Base-by-base conservation (phyloP, 2,888 invertebrate genomes). In the Eupithecia abbreviata region DNA sequence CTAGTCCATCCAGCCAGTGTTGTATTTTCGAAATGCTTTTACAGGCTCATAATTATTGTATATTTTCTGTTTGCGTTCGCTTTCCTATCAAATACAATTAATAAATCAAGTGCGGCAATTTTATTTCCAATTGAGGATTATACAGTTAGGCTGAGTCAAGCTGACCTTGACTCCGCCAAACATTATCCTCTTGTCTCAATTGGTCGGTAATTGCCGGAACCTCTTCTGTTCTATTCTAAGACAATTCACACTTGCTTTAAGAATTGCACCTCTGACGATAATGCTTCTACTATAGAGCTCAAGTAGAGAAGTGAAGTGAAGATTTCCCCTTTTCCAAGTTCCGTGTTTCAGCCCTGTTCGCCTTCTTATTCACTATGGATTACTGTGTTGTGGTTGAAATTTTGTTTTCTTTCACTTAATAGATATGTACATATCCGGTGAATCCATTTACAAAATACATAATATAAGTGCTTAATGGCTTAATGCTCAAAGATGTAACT, bases 141-240 rank as follows among this genome's bases (percentile, higher is more conserved):
- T n/a, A 69, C 47, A 30, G 68, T 45, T 45, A 12, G 73, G 72
- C 47, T 75, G 72, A 73, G 74, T 65, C 71, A 45, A 66, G 55
- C 51, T 72, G 73, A 78, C 78, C 78, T 78, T 78, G 78, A 76
- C 76, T 76, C 78, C 51, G 72, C 72, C 76, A 76, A 78, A 93
- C 93, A 94, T 94, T 94, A 94, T 95, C 94, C 94, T 95, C 92
- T 93, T 92, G 93, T 92, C 90, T 93, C 94, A 94, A 94, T 94
- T 95, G 94, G 83, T 84, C 89, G 82, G 93, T 93, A 95, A 95
- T 95, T 93, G 94, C 84, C 88, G 89, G 87, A 91, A 89, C 92
- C 89, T 89, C 90, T 92, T 90, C 88, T 83, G 87, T 89, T 91
- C 94, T 94, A 94, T 94, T 93, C 92, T 92, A 84, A 91, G 93